phyloP scores from a whole-genome alignment of 2,888 invertebrate genomes.

The Druceiella hillmani region DNA sequence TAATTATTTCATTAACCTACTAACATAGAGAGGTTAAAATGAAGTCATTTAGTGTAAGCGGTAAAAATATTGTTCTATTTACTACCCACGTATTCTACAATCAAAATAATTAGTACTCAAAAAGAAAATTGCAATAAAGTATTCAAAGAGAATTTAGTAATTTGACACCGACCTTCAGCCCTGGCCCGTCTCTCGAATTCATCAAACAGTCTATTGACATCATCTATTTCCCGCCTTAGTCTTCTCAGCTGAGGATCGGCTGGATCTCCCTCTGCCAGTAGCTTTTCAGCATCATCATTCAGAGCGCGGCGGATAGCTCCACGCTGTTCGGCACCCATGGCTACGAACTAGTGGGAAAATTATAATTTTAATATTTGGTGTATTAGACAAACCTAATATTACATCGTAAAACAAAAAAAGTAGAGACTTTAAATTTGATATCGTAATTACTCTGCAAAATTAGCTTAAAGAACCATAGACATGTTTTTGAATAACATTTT shows the following conservation, averaged over 20 bases:
- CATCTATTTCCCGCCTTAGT: conserved; percentile 87
- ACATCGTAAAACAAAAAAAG: no score
- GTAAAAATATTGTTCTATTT: no score
- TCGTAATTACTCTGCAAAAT: no score
- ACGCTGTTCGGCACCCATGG: conserved; percentile 93
- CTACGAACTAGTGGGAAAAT: conserved; percentile 90
- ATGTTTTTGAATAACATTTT: no score
- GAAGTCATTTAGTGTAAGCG: no score
- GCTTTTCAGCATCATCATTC: conserved; percentile 95
- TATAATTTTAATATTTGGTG: no score
- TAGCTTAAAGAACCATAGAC: no score
- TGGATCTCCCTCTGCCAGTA: conserved; percentile 93
- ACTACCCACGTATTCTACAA: no score
- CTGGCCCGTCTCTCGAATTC: conserved; percentile 85
- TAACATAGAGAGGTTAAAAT: no score
- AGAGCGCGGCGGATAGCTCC: conserved; percentile 91
- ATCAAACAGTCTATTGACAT: conserved; percentile 90
- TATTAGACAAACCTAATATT: no score
- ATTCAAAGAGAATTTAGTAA: not conserved
- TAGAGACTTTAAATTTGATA: no score
- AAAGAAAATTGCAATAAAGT: not conserved
- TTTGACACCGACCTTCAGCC: conserved; percentile 64
- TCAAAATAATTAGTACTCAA: not conserved
- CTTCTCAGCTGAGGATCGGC: conserved; percentile 88
- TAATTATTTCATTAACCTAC: no score